These are phyloP conservation scores for Teleiodes luculella DNA, from an alignment of 2,888 invertebrate genomes.

Conservation along the genomic window DNA sequence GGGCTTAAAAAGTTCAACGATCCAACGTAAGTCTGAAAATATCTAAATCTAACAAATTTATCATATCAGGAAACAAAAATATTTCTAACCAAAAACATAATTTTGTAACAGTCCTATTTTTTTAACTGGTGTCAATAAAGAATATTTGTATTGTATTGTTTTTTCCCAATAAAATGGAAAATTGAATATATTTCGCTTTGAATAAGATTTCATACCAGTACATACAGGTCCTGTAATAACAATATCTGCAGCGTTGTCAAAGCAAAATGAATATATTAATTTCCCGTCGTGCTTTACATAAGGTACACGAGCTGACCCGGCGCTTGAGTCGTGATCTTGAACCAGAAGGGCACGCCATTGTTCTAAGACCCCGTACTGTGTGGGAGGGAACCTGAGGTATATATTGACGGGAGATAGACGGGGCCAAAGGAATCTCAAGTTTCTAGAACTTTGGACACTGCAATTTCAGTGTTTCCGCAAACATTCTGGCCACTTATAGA, in stretches of 20 bases:
- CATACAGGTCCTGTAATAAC: not conserved
- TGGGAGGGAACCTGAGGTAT: not conserved
- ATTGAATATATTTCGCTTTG: no score
- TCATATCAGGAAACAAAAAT: no score
- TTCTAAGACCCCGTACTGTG: conserved; percentile 18
- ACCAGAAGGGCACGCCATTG: conserved; percentile 29
- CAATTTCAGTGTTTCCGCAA: not conserved
- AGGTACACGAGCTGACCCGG: conserved; percentile 9
- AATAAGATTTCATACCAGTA: not conserved
- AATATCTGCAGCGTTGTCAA: conserved; percentile 2
- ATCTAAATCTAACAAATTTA: no score
- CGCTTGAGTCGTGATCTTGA: conserved; percentile 35
- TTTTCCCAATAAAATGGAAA: no score
- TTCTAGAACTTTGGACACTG: not conserved
- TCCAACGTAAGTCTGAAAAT: no score
- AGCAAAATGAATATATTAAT: conserved; percentile 7
- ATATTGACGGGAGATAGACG: conserved; percentile 3
- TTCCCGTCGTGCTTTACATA: conserved; percentile 18
- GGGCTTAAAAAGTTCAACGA: no score
- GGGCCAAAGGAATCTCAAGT: conserved; percentile 3
- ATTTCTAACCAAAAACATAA: no score
- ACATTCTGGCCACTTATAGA: not conserved
- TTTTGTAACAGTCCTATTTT: no score
- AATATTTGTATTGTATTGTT: no score
- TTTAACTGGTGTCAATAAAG: no score